These are phyloP conservation scores for Brenthis daphne DNA, from an alignment of 2,888 invertebrate genomes.

Conservation along the genomic window DNA sequence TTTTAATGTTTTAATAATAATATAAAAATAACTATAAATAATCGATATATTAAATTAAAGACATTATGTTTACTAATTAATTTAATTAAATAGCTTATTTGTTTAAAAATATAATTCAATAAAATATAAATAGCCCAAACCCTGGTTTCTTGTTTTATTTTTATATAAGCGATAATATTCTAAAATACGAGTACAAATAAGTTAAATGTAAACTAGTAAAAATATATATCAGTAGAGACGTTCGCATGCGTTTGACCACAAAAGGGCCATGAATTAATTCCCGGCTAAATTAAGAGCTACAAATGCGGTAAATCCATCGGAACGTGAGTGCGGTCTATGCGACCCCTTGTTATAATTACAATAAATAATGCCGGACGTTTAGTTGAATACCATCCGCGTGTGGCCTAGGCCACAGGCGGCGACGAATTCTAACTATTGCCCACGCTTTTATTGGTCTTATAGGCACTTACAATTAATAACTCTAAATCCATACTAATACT, in stretches of 20 bases:
- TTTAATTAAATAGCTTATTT: too few species aligned
- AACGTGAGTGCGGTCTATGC: constrained; percentile 31
- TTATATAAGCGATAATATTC: not conserved
- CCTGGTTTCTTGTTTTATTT: too few species aligned
- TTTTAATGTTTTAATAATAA: too few species aligned
- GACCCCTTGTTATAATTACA: constrained; percentile 52
- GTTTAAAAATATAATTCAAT: too few species aligned
- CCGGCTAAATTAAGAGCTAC: constrained; percentile 25
- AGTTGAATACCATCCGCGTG: constrained; percentile 44
- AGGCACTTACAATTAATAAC: too few species aligned
- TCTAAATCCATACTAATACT: too few species aligned
- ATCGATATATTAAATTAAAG: too few species aligned
- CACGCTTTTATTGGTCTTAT: too few species aligned
- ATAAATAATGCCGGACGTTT: constrained; percentile 57
- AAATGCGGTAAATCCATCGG: constrained; percentile 24
- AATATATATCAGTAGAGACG: not conserved
- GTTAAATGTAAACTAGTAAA: not conserved
- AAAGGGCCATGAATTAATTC: constrained; percentile 20
- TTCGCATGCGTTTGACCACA: constrained; percentile 17
- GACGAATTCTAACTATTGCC: constrained; percentile 37
- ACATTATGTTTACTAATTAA: too few species aligned
- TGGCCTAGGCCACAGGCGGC: constrained; percentile 43
- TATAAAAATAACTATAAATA: too few species aligned
- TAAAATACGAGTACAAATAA: not conserved
- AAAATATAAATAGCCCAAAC: too few species aligned